Percentiles rank a stretch among this genome's conserved stretches.
Evolutionary conservation across 2,113 vertebrate species (phyloP).

Genomic region (Callospermophilus lateralis): DNA sequence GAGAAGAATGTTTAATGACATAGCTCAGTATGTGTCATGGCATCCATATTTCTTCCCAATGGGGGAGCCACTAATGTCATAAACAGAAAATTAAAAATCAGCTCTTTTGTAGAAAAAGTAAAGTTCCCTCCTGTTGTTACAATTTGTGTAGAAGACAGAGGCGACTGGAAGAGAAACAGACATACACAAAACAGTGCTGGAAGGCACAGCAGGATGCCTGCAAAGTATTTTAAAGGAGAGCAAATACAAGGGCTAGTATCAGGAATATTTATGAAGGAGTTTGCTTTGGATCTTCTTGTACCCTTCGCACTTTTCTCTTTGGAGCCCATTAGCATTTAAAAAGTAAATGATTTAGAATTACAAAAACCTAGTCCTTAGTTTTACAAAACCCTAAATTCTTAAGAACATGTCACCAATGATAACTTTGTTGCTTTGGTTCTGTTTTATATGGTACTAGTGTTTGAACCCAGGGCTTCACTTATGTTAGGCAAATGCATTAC

Average conservation of each 20-base stretch:
- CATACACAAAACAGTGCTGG: not conserved
- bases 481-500: too few relatives aligned
- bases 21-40: not conserved
- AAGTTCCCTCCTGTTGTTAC: not conserved
- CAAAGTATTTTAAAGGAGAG: slow-evolving; percentile 29
- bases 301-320: not conserved
- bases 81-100: slow-evolving; percentile 69
- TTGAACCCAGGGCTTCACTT: too few relatives aligned
- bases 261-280: slow-evolving; percentile 20
- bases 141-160: slow-evolving; percentile 43
- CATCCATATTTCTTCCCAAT: slow-evolving; percentile 52
- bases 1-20: slow-evolving; percentile 45
- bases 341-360: not conserved
- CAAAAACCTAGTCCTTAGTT: not conserved
- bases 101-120: slow-evolving; percentile 25
- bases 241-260: not conserved
- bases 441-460: too few relatives aligned
- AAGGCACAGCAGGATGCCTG: not conserved
- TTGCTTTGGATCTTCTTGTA: not conserved
- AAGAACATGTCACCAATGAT: not conserved
- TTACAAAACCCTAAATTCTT: not conserved
- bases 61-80: slow-evolving; percentile 18
- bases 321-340: not conserved
- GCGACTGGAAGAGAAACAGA: not conserved
- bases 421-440: too few relatives aligned